Base-by-base conservation (phyloP, 2,797 vertebrate genomes). In the Hipposideros larvatus region DNA sequence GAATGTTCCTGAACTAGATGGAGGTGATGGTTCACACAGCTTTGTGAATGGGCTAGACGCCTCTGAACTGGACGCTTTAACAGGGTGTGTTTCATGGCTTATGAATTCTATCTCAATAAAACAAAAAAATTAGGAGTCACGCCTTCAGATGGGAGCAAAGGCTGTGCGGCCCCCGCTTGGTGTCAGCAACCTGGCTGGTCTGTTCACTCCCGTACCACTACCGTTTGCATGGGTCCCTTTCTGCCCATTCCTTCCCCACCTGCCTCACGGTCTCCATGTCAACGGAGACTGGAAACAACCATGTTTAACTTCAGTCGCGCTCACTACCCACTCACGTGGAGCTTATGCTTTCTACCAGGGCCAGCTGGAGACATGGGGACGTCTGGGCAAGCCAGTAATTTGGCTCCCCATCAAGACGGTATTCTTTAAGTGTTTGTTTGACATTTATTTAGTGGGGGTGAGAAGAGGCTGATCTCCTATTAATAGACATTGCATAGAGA, bases 351-450 rank as follows among this genome's bases (percentile, higher is more conserved):
- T 31, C 74, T 41, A 28, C 90, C 26, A 0, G 93, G 97, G 95
- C 90, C 94, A 90, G 92, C 97, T 37, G 4, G 85, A 94, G 87
- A 59, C 68, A 11, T 24, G 65, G 0, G 70, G 94, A 53, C 24
- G 63, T 94, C 96, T 91, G 95, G 96, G 96, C 94, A 34, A 31
- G 85, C 92, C 71, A 4, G 80, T 48, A n/a, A 11, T 28, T 78
- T 79, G 96, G 97, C 63, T 5, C 82, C 78, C 82, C 59, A 31
- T 68, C 92, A 31, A 79, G 10, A 37, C 13, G n/a, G 92, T 87
- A 34, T 94, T 94, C 88, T 79, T 37, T 75, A 87, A 95, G 96
- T 83, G 96, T 97, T 90, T 83, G 96, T 96, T 87, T 97, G 96
- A 96, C 92, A 80, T 97, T 97, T 95, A 84, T 94, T 91, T 84